Evolutionary conservation across 2,888 invertebrate genomes (phyloP).

Genomic region (Dorcus hopei): DNA sequence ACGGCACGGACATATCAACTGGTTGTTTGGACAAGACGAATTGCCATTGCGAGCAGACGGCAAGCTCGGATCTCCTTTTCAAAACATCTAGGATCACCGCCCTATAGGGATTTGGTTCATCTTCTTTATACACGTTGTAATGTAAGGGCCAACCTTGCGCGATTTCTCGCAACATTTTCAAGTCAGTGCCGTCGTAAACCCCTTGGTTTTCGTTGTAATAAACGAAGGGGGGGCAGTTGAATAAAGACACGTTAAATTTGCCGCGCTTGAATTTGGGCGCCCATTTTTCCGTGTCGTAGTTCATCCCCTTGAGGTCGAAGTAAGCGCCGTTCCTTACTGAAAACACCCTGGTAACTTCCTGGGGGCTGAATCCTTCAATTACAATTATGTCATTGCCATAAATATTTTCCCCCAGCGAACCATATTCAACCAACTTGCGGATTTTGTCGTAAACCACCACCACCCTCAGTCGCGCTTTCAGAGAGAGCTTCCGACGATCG

Average conservation of each 20-base stretch:
- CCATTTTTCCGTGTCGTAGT: neutral
- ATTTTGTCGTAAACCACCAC: neutral
- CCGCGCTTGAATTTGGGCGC: neutral
- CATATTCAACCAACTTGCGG: neutral
- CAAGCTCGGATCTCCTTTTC: conserved; percentile 2
- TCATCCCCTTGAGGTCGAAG: neutral
- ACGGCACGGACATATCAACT: conserved; percentile 9
- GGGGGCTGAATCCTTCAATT: neutral
- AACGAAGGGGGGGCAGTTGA: conserved; percentile 28
- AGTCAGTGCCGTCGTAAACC: conserved; percentile 26
- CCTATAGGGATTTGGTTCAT: conserved; percentile 8
- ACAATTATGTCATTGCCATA: neutral
- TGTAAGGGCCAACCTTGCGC: conserved; percentile 23
- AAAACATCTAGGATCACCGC: conserved; percentile 8
- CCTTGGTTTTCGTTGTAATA: conserved; percentile 12
- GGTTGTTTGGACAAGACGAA: neutral
- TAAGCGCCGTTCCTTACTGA: neutral
- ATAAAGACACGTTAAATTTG: conserved; percentile 17
- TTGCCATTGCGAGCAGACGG: conserved; percentile 14
- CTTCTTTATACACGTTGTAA: conserved; percentile 12
- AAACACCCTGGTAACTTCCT: neutral
- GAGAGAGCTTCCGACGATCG: neutral
- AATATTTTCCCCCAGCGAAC: neutral
- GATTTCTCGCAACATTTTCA: conserved; percentile 26
- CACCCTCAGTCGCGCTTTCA: neutral